phyloP scores from a whole-genome alignment of 2,113 vertebrate genomes.

The Pseudolaguvia tuberculata region DNA sequence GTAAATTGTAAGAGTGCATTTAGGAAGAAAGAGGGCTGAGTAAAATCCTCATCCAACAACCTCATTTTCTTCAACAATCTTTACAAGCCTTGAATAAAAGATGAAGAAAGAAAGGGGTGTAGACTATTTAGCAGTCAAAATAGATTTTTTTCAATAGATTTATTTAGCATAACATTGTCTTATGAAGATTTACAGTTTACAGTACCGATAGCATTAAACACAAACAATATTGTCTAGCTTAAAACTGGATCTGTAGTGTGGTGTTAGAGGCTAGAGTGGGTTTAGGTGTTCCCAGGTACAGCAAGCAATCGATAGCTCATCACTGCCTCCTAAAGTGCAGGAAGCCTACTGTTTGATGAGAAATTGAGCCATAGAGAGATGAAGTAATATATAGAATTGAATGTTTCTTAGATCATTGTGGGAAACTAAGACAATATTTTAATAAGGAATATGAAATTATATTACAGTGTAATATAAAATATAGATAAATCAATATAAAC shows the following conservation, averaged over 20 bases:
- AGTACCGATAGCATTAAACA: background rate
- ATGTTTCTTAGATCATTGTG: background rate
- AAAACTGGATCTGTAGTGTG: background rate
- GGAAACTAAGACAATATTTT: background rate
- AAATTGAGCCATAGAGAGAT: slow-evolving; percentile 22
- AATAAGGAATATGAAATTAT: no score
- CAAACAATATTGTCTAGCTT: background rate
- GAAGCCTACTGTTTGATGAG: slow-evolving; percentile 11
- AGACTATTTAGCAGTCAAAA: background rate
- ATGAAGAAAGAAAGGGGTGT: background rate
- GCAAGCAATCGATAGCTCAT: slow-evolving; percentile 47
- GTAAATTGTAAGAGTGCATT: slow-evolving; percentile 2
- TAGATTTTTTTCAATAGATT: background rate
- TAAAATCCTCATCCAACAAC: background rate
- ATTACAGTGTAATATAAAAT: background rate
- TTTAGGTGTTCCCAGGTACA: slow-evolving; percentile 20
- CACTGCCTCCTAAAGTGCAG: slow-evolving; percentile 13
- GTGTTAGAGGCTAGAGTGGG: slow-evolving; percentile 14
- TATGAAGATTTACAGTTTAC: background rate
- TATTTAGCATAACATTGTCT: background rate
- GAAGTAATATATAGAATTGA: slow-evolving; percentile 1
- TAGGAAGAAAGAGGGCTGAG: slow-evolving; percentile 5
- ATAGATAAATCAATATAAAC: background rate
- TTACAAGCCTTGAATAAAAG: background rate
- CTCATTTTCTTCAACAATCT: background rate